Base-by-base conservation (phyloP, 92 coral and sea anemone genomes). In the Porites cylindrica region DNA sequence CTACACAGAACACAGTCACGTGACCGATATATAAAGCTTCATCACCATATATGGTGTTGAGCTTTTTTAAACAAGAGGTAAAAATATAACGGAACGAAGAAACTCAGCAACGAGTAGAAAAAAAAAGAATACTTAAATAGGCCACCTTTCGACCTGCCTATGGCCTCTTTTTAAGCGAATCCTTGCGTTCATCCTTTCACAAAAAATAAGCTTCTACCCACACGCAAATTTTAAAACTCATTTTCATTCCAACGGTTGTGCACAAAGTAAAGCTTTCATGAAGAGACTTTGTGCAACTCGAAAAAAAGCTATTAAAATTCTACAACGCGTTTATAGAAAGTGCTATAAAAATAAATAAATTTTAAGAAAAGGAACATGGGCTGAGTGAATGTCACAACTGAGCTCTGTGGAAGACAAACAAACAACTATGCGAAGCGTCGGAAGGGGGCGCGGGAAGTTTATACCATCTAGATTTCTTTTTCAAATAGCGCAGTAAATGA, bases 1-100 rank as follows among this genome's bases (percentile, higher is more conserved):
- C 26, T 29, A 16, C 8, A 80, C 75, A 80, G 26, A 80, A 53
- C 75, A 70, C 82, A 78, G 82, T 78, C 70, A 78, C 53, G 32
- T 38, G 70, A 80, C 19, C 60, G 21, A 80, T 47, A 51, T 20
- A 38, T 20, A 50, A 21, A 64, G 14, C 50, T 51, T 21, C 53
- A 51, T 66, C 60, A 38, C 82, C 56, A 43, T 77, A 59, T 59
- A 26, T 76, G 52, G 60, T 9, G 6, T 18, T 43, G 19, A 59
- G 10, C 20, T 4, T 47, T 38, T 32, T 70, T 14, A 62, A 4
- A 0, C 51, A 0, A 8, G 16, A 10, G 14, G 8, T 2, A 78
- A 32, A 67, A 13, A 52, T 19, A 21, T 51, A 18, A n/a, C 16
- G 9, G 0, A 10, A 17, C 10, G 59, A n/a, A 20, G 21, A 51